phyloP scores from a whole-genome alignment of 2,797 vertebrate species.

The Fundulus diaphanus region DNA sequence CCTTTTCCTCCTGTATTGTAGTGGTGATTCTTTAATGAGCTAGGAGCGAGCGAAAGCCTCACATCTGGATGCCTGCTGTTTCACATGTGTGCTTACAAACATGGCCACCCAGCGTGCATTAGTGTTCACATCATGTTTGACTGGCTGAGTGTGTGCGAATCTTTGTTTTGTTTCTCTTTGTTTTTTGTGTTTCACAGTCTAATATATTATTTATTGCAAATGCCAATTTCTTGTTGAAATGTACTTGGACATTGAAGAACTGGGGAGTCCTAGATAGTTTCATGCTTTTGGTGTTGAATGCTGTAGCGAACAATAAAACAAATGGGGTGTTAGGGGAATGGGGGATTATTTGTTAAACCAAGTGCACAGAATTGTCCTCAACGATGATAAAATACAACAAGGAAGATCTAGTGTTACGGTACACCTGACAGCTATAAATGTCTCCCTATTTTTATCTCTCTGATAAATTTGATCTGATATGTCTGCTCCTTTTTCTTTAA shows the following conservation, averaged over 20 bases:
- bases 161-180: background rate
- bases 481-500: slow-evolving; percentile 44
- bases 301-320: slow-evolving; percentile 34
- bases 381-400: slow-evolving; percentile 37
- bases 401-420: slow-evolving; percentile 59
- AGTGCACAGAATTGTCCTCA: slow-evolving; percentile 52
- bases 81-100: slow-evolving; percentile 40
- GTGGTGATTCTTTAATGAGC: slow-evolving; percentile 73
- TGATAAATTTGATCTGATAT: slow-evolving; percentile 61
- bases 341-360: slow-evolving; percentile 62
- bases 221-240: slow-evolving; percentile 18
- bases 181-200: background rate
- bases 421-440: slow-evolving; percentile 63
- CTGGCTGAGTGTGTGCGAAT: slow-evolving; percentile 25
- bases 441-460: slow-evolving; percentile 60
- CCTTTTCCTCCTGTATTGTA: slow-evolving; percentile 69
- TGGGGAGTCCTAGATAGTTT: slow-evolving; percentile 7
- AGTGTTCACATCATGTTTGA: slow-evolving; percentile 37
- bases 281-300: background rate
- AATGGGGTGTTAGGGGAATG: background rate
- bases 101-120: slow-evolving; percentile 35
- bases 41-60: slow-evolving; percentile 67
- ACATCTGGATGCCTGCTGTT: slow-evolving; percentile 60
- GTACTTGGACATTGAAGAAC: background rate
- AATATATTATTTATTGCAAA: slow-evolving; percentile 27